A percentile compares a stretch with the other conserved stretches of the same genome.
Evolutionary conservation across 2,888 invertebrate species (phyloP).

Genomic region (Chironomus tentans): DNA sequence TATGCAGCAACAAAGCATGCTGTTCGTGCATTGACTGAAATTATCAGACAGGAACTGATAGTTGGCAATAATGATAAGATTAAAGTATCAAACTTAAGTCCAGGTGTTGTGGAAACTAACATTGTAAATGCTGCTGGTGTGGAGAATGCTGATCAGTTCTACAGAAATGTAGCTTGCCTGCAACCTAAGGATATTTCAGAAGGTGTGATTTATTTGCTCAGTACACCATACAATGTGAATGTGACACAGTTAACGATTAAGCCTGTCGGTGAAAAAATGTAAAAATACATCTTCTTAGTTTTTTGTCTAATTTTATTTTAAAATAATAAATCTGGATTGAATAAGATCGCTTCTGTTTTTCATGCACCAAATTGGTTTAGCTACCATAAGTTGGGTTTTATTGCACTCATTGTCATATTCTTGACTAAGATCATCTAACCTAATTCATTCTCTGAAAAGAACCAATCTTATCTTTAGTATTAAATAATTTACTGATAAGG

Average conservation of each 20-base stretch:
- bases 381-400: too few species aligned
- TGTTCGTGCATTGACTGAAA: slow-evolving; percentile 38
- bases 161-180: background rate
- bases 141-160: background rate
- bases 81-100: slow-evolving; percentile 33
- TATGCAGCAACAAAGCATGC: slow-evolving; percentile 39
- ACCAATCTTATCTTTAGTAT: background rate
- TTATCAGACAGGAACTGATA: slow-evolving; percentile 38
- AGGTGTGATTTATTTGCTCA: background rate
- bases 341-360: too few species aligned
- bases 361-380: too few species aligned
- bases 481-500: background rate
- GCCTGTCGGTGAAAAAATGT: background rate
- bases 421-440: too few species aligned
- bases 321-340: too few species aligned
- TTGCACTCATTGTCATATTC: too few species aligned
- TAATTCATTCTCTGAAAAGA: too few species aligned
- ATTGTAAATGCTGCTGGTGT: background rate
- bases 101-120: background rate
- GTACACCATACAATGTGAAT: background rate
- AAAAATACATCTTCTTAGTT: too few species aligned
- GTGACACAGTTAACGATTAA: background rate
- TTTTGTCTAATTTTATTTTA: too few species aligned
- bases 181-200: background rate
- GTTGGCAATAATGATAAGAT: slow-evolving; percentile 33